phyloP scores from a whole-genome alignment of 1,140 invertebrate genomes.

The Zophobas morio region DNA sequence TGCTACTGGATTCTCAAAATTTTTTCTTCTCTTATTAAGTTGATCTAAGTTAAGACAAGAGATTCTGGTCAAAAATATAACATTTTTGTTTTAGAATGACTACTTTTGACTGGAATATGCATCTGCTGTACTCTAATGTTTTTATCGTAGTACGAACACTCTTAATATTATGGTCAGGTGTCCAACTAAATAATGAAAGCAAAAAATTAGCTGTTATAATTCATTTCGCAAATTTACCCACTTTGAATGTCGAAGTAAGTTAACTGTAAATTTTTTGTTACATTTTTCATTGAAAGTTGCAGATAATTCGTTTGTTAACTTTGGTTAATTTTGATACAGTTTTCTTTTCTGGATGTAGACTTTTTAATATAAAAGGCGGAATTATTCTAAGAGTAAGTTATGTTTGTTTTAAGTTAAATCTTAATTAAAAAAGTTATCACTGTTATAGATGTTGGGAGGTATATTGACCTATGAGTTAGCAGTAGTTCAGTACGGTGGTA shows the following conservation, averaged over 20 bases:
- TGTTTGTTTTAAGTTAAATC: not conserved
- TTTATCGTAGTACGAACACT: not conserved
- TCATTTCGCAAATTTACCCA: not conserved
- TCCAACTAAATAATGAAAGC: not conserved
- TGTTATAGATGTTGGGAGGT: too few relatives aligned
- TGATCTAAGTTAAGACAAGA: too few relatives aligned
- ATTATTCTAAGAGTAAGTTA: not conserved
- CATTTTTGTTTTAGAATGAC: not conserved
- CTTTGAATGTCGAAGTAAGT: not conserved
- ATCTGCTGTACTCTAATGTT: not conserved
- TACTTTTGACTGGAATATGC: not conserved
- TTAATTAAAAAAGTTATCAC: too few relatives aligned
- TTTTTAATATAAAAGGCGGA: not conserved
- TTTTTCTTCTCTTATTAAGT: not conserved
- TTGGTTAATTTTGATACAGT: not conserved
- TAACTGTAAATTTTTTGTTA: not conserved
- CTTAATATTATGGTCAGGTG: not conserved
- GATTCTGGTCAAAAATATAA: too few relatives aligned
- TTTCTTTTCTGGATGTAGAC: not conserved
- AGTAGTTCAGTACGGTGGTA: too few relatives aligned
- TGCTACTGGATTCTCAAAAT: too few relatives aligned
- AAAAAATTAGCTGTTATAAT: not conserved
- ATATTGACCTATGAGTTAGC: too few relatives aligned
- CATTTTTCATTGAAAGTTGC: not conserved
- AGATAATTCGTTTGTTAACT: not conserved